phyloP scores from a whole-genome alignment of 2,888 invertebrate species.

The Catocala fraxini region DNA sequence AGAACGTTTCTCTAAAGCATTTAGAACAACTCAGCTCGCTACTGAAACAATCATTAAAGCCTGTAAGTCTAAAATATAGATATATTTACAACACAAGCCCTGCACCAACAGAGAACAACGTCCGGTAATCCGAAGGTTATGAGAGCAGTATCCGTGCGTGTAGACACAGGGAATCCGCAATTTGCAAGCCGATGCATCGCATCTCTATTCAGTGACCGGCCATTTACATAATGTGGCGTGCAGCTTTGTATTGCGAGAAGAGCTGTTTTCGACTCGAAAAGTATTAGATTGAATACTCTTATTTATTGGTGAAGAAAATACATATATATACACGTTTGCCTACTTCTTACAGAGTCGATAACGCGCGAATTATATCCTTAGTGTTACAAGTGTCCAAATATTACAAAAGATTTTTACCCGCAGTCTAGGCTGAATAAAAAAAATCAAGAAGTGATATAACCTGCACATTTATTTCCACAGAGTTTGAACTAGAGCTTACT shows the following conservation, averaged over 20 bases:
- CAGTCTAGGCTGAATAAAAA: too few species aligned
- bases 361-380: too few species aligned
- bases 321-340: too few species aligned
- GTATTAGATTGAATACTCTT: conserved; percentile 1
- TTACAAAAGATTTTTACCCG: too few species aligned
- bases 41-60: not conserved
- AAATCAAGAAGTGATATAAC: too few species aligned
- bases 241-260: conserved; percentile 13
- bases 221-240: conserved; percentile 49
- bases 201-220: conserved; percentile 55
- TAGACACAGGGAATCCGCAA: conserved; percentile 57
- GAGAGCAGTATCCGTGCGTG: conserved; percentile 33
- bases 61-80: not conserved
- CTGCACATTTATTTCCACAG: too few species aligned
- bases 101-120: conserved; percentile 24
- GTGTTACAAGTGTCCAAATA: too few species aligned
- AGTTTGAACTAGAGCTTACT: too few species aligned
- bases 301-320: not conserved
- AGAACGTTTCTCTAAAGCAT: too few species aligned
- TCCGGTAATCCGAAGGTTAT: conserved; percentile 46
- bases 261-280: conserved; percentile 1
- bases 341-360: too few species aligned
- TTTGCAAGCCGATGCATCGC: conserved; percentile 61
- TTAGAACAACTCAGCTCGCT: too few species aligned
- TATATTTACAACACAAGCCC: conserved; percentile 14